These are phyloP conservation scores for Drosophila albomicans DNA, from an alignment of 1,140 invertebrate genomes.

Conservation along the genomic window DNA sequence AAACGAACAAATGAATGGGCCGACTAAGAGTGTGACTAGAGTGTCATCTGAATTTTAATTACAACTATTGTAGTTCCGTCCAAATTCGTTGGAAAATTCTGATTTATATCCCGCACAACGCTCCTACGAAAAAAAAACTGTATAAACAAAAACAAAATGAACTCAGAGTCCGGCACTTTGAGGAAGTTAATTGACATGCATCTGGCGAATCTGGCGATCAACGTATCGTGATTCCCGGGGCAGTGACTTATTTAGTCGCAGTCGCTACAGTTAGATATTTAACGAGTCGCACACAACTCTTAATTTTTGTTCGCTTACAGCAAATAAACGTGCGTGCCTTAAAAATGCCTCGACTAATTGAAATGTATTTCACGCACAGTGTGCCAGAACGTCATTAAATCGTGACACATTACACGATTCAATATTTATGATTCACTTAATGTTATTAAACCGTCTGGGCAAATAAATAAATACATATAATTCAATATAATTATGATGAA, in stretches of 20 bases:
- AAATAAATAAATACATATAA: neutral
- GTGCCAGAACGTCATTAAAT: slow-evolving; percentile 14
- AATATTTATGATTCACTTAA: slow-evolving; percentile 2
- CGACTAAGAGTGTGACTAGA: slow-evolving; percentile 17
- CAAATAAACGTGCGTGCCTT: slow-evolving; percentile 40
- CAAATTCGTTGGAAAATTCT: slow-evolving; percentile 36
- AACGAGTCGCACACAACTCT: slow-evolving; percentile 26
- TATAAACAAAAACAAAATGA: neutral
- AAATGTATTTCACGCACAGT: slow-evolving; percentile 27
- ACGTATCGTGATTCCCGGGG: slow-evolving; percentile 5
- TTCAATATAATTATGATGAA: neutral
- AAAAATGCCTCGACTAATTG: slow-evolving; percentile 28
- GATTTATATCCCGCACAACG: slow-evolving; percentile 32
- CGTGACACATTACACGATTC: slow-evolving; percentile 1
- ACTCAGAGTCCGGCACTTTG: slow-evolving; percentile 31
- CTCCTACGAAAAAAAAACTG: neutral
- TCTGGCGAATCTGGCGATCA: slow-evolving; percentile 6
- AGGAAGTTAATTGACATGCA: slow-evolving; percentile 77
- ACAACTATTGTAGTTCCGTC: slow-evolving; percentile 58
- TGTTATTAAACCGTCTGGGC: neutral
- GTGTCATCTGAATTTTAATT: slow-evolving; percentile 35
- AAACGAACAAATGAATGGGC: slow-evolving; percentile 5
- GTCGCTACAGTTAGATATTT: slow-evolving; percentile 39
- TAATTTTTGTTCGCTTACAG: slow-evolving; percentile 6
- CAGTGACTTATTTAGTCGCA: slow-evolving; percentile 59